Conservation (phyloP, 2,888 invertebrate genomes). For the Tethea ocularis region DNA sequence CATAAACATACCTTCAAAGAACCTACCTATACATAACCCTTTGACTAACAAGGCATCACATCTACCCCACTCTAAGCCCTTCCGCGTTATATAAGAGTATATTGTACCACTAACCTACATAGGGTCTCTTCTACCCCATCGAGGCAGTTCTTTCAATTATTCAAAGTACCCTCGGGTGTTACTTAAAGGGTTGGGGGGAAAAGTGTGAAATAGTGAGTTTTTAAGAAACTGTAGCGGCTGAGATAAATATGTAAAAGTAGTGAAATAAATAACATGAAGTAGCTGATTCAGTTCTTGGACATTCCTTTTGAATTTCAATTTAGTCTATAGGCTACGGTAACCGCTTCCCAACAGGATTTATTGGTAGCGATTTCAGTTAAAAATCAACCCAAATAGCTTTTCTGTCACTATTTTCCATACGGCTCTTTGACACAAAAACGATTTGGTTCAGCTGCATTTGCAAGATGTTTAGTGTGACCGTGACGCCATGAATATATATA, state of each 20-base stretch:
- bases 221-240: neutral
- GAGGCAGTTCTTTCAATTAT: constrained; percentile 73
- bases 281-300: no score
- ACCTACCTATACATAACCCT: constrained; percentile 14
- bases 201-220: constrained; percentile 9
- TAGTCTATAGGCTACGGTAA: no score
- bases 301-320: no score
- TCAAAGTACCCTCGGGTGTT: constrained; percentile 65
- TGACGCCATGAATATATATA: no score
- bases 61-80: constrained; percentile 58
- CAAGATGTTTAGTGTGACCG: no score
- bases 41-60: constrained; percentile 53
- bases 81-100: constrained; percentile 33
- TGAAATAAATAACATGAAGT: no score
- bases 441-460: no score
- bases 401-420: no score
- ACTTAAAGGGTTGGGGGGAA: constrained; percentile 9
- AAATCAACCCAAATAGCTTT: no score
- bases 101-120: constrained; percentile 71
- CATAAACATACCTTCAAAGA: constrained; percentile 8
- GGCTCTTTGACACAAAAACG: no score
- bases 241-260: neutral
- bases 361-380: no score
- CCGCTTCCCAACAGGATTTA: no score
- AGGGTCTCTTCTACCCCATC: constrained; percentile 47